Base-by-base conservation (phyloP, 2,113 vertebrate genomes). In the Blennius ocellaris region DNA sequence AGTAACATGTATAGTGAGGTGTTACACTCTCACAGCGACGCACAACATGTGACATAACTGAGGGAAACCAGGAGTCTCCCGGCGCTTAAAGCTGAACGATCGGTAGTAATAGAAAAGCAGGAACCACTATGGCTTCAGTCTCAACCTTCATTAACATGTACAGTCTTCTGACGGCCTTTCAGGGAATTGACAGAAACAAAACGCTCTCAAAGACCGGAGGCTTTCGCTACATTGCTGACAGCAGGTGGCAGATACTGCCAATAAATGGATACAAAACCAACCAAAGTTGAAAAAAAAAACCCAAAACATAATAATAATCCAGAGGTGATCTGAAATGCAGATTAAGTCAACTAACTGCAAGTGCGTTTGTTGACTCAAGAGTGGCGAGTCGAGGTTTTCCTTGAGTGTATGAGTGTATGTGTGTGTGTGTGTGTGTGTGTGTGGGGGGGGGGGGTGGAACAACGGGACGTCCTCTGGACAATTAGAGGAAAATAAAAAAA, bases 221-320 rank as follows among this genome's bases (percentile, higher is more conserved):
- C 56, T 63, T 67, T 53, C 11, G 86, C 85, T 88, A 86, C 87
- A 81, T 89, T 40, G 70, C 73, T 68, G 64, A 87, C 65, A 82
- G 67, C 75, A 47, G 44, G 80, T 88, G 89, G 93, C 92, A 94
- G 94, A 94, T 93, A 91, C 93, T 94, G 92, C 93, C 92, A 90
- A 93, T 93, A 94, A 90, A 85, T 10, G 49, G 66, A 82, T 76
- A 84, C 8, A 89, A 83, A 85, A 81, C 63, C 59, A 84, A 77
- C 37, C 43, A 57, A 81, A 47, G 56, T 8, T 12, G 58, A 69
- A 78, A 78, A 64, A 76, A 17, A n/a, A n/a, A n/a, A n/a, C n/a
- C n/a, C n/a, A n/a, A n/a, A n/a, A n/a, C n/a, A n/a, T n/a, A n/a
- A 63, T 60, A n/a, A 30, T 30, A 30, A 30, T 30, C 21, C 76